Conservation (phyloP, 2,797 vertebrate species). For the Myoxocephalus aenaeus region DNA sequence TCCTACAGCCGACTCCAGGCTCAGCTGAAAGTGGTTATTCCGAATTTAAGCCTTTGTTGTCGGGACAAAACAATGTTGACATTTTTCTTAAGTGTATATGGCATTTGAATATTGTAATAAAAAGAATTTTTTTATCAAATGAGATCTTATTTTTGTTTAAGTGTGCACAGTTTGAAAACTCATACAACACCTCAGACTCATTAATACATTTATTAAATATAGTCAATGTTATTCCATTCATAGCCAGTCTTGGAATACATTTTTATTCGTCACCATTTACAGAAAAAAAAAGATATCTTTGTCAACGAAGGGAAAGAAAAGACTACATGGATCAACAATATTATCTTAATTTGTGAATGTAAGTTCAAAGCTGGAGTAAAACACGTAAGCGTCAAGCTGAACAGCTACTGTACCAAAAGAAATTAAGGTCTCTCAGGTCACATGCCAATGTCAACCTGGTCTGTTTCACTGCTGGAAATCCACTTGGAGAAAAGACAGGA, state of each 20-base stretch:
- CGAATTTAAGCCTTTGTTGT: too few species aligned
- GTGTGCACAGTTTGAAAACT: constrained; percentile 1
- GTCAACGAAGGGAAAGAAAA: constrained; percentile 49
- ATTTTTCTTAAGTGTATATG: background rate
- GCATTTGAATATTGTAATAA: background rate
- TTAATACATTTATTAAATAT: constrained; percentile 76
- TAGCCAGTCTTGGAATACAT: constrained; percentile 70
- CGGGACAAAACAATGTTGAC: too few species aligned
- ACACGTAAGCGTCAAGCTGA: constrained; percentile 44
- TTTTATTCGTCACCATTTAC: constrained; percentile 74
- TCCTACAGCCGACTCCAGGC: background rate
- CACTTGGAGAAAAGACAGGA: constrained; percentile 22
- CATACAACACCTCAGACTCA: constrained; percentile 25
- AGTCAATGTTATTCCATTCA: constrained; percentile 64
- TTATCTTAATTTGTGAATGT: constrained; percentile 59
- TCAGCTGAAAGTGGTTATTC: background rate
- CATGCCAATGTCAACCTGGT: background rate
- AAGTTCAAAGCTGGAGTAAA: constrained; percentile 58
- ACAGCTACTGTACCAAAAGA: constrained; percentile 61
- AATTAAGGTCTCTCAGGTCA: constrained; percentile 21
- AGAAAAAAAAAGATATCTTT: constrained; percentile 46
- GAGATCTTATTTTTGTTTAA: background rate
- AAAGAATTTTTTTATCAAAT: background rate
- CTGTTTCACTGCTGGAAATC: constrained; percentile 20
- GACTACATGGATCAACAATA: constrained; percentile 71